Conservation (phyloP, 2,888 invertebrate species). For the Nysson spinosus region DNA sequence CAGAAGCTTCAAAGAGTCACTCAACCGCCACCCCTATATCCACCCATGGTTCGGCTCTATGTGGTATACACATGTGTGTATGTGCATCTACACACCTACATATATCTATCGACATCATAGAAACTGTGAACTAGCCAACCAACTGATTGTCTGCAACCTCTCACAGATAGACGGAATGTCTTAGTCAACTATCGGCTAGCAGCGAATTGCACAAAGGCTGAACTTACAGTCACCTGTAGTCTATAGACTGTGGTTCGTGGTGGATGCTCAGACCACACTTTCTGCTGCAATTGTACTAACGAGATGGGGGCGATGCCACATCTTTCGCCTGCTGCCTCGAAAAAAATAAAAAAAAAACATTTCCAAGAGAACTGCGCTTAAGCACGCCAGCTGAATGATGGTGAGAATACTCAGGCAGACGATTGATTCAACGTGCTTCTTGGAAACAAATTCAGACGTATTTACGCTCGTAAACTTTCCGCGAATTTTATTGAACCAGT, state of each 20-base stretch:
- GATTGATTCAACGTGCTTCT: too few species aligned
- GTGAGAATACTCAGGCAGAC: too few species aligned
- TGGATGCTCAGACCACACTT: constrained; percentile 17
- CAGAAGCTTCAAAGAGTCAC: constrained; percentile 70
- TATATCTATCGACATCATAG: constrained; percentile 19
- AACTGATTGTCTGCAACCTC: constrained; percentile 49
- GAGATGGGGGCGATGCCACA: constrained; percentile 24
- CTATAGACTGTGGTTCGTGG: constrained; percentile 33
- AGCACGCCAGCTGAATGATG: too few species aligned
- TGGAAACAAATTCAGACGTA: too few species aligned
- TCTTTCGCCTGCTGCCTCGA: constrained; percentile 4
- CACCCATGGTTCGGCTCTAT: constrained; percentile 34
- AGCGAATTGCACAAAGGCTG: constrained; percentile 58
- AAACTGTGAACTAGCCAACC: constrained; percentile 32
- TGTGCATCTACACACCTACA: too few species aligned
- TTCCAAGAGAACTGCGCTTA: constrained; percentile 17
- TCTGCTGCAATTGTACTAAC: constrained; percentile 43
- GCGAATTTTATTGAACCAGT: too few species aligned
- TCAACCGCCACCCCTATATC: constrained; percentile 40
- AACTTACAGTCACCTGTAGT: constrained; percentile 29
- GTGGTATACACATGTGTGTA: not conserved
- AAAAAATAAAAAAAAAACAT: constrained; percentile 19
- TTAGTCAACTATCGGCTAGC: constrained; percentile 59
- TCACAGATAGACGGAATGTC: constrained; percentile 50
- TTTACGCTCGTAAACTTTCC: too few species aligned